phyloP scores from a whole-genome alignment of 2,113 vertebrate genomes.

The Recurvirostra avosetta region DNA sequence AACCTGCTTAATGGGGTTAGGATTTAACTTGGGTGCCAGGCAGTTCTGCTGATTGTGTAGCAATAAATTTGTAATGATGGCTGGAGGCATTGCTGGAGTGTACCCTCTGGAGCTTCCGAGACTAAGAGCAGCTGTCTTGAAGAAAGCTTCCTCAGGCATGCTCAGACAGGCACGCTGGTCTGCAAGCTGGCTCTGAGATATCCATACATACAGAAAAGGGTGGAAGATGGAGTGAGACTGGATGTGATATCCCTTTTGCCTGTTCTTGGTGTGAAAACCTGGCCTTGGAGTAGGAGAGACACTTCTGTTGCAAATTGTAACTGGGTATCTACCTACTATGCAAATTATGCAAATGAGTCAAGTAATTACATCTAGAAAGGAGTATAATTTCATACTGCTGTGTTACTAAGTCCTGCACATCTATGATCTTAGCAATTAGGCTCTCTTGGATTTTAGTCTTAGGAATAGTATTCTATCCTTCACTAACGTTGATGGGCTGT shows the following conservation, averaged over 20 bases:
- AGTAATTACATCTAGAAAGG: background rate
- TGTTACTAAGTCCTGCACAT: background rate
- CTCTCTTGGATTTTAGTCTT: background rate
- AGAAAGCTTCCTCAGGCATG: background rate
- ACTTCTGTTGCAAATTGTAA: background rate
- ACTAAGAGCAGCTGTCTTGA: background rate
- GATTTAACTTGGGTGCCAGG: background rate
- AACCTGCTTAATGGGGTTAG: background rate
- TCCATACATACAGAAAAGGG: fast-evolving
- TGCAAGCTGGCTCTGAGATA: background rate
- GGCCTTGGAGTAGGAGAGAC: background rate
- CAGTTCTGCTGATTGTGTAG: background rate
- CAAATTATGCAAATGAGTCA: background rate
- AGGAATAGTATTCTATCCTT: background rate
- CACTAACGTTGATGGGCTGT: background rate
- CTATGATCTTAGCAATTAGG: background rate
- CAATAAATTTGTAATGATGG: background rate
- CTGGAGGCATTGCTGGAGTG: background rate
- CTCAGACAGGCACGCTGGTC: background rate
- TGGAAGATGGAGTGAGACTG: background rate
- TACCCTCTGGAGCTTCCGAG: background rate
- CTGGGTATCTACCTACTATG: background rate
- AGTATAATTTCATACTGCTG: background rate
- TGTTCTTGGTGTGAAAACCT: background rate
- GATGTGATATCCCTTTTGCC: background rate